phyloP scores from a whole-genome alignment of 2,113 vertebrate species.

The Puma concolor region DNA sequence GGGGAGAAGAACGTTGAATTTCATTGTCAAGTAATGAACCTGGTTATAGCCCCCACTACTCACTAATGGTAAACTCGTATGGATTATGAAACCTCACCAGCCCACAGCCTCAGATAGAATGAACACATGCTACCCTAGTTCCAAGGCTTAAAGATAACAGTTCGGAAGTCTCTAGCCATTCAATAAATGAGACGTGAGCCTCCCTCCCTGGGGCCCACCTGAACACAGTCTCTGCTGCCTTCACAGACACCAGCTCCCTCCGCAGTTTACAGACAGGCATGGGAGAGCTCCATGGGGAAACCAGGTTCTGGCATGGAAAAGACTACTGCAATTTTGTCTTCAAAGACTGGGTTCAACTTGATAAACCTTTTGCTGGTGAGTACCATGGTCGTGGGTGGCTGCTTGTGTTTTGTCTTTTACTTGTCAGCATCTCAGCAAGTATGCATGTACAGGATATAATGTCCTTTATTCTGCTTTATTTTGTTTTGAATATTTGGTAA shows the following conservation, averaged over 20 bases:
- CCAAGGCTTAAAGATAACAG: background rate
- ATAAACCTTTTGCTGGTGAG: constrained; percentile 98
- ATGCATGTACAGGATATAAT: too few relatives aligned
- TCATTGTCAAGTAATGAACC: background rate
- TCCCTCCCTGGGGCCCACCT: accelerated
- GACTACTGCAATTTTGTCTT: constrained; percentile 99
- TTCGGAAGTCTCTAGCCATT: background rate
- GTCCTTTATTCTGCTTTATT: background rate
- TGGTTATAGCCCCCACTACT: background rate
- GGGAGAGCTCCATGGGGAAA: constrained; percentile 93
- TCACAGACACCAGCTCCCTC: constrained; percentile 86
- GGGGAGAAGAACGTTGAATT: background rate
- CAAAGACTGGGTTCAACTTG: constrained; percentile 98
- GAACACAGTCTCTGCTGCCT: background rate
- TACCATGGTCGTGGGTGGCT: background rate
- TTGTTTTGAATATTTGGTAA: background rate
- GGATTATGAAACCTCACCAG: background rate
- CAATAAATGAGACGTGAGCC: background rate
- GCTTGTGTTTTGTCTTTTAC: background rate
- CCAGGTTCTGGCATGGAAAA: constrained; percentile 98
- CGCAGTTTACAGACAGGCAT: constrained; percentile 88
- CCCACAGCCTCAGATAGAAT: background rate
- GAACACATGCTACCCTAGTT: background rate
- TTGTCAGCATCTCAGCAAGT: background rate
- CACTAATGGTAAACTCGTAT: background rate